Conservation (phyloP, 2,113 vertebrate genomes). For the western clawed frog (Xenopus tropicalis) region UCB_Xtro_10.0 CM004446.2:151787501-151788000, state of each 20-base stretch:
- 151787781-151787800: slow-evolving; percentile 23
- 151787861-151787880: slow-evolving; percentile 7
- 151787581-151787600: slow-evolving; percentile 17
- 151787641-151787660: slow-evolving; percentile 27
- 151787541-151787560: no score
- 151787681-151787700: slow-evolving; percentile 36
- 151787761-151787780: slow-evolving; percentile 27
- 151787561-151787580: slow-evolving; percentile 24
- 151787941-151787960: slow-evolving; percentile 20
- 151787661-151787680: slow-evolving; percentile 42
- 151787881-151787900: slow-evolving; percentile 28
- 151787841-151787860: background rate
- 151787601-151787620: slow-evolving; percentile 7
- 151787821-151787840: background rate
- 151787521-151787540: no score
- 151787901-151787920: slow-evolving; percentile 22
- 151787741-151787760: slow-evolving; percentile 8
- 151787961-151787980: slow-evolving; percentile 22
- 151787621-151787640: slow-evolving; percentile 16
- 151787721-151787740: slow-evolving; percentile 10
- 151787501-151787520: no score
- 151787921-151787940: slow-evolving; percentile 22
- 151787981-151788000: slow-evolving; percentile 20
- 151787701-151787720: slow-evolving; percentile 43
- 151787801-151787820: slow-evolving; percentile 5